Evolutionary conservation across 2,113 vertebrate species (phyloP).

Genomic region (Marcusenius ussheri): DNA sequence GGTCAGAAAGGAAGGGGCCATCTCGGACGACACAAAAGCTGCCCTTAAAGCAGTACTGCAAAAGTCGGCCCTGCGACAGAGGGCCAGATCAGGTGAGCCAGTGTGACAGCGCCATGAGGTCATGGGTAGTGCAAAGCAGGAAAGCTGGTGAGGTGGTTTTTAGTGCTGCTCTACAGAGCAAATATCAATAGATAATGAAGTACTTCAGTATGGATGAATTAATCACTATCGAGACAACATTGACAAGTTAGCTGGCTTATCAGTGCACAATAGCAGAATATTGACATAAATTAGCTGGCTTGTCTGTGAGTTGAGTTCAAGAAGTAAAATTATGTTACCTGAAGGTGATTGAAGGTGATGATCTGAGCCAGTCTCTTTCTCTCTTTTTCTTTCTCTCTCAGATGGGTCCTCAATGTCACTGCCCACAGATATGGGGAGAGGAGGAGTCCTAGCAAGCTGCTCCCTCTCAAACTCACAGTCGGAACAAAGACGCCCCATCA

Average conservation of each 20-base stretch:
- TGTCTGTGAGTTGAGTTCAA: background rate
- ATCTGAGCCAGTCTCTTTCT: background rate
- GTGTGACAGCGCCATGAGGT: background rate
- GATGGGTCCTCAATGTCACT: slow-evolving; percentile 47
- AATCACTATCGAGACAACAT: background rate
- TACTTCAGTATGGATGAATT: background rate
- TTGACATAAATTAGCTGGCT: background rate
- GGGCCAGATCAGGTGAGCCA: slow-evolving; percentile 47
- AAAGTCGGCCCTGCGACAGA: slow-evolving; percentile 80
- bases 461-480: slow-evolving; percentile 31
- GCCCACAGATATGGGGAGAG: slow-evolving; percentile 38
- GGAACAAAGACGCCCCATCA: slow-evolving; percentile 72
- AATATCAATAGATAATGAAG: background rate
- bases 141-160: background rate
- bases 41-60: slow-evolving; percentile 83
- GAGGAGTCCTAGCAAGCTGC: slow-evolving; percentile 28
- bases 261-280: background rate
- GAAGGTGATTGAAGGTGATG: background rate
- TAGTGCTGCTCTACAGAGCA: background rate
- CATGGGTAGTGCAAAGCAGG: background rate
- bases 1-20: slow-evolving; percentile 75
- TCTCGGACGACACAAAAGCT: slow-evolving; percentile 87
- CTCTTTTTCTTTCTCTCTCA: slow-evolving; percentile 25
- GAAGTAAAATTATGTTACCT: background rate
- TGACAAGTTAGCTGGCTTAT: background rate